Evolutionary conservation across 2,888 invertebrate species (phyloP), one percentile per base, ranked within the genome.

Genomic region (Acleris cristana): DNA sequence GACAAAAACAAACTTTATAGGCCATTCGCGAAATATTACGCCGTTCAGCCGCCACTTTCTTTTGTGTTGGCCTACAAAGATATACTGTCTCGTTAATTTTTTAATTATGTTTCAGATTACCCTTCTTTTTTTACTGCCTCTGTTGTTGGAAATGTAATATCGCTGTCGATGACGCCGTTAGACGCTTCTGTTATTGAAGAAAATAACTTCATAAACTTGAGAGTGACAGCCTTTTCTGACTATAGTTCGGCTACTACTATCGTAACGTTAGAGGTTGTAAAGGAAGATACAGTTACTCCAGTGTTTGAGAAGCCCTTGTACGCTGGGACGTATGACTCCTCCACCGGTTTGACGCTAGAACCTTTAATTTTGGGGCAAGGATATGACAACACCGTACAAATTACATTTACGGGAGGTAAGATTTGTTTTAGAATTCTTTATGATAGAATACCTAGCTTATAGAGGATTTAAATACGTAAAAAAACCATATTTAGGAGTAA

Each of bases 271-370:
- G 84, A 86, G 53, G 84, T 90, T 56, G 75, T 89, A 61, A 88
- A 88, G 69, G 81, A 89, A 19, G 90, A 90, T 63, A 76, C 73
- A 19, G 67, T 77, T 2, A 88, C 89, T 0, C 90, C 89, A 1
- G 75, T 81, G 3, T 90, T 90, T 68, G 82, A 81, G 66, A 75
- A 73, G 30, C 70, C 76, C 14, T 69, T 88, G 45, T 90, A 90
- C 68, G 73, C 68, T 7, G 89, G 86, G 45, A 75, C 73, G 16
- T 89, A 88, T 69, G 75, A 79, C 34, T 34, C 76, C 45, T 68
- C 69, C 10, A 69, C 72, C 14, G 84, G 81, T 16, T 75, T 90
- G 58, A 72, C 44, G 10, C 49, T 86, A n/a, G 84, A 84, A 2
- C 69, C 74, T 69, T 84, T 90, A 52, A 48, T 68, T 6, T 70